Evolutionary conservation across 2,888 invertebrate genomes (phyloP).

Genomic region (Nephrotoma appendiculata): DNA sequence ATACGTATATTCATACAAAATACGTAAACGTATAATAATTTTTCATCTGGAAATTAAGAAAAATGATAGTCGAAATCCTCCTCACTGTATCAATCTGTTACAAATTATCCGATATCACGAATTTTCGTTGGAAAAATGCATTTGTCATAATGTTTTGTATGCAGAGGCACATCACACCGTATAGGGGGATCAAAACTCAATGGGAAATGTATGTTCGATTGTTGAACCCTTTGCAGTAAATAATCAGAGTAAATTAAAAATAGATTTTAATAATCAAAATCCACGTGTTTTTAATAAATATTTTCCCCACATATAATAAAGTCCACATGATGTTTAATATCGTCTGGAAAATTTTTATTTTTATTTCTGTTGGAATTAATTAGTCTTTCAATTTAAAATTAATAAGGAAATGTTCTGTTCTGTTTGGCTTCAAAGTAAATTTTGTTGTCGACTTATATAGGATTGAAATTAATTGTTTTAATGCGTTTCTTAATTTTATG

Average conservation of each 20-base stretch:
- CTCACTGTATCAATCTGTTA: background rate
- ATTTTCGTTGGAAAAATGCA: background rate
- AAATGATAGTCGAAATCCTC: background rate
- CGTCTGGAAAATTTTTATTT: background rate
- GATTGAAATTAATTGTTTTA: background rate
- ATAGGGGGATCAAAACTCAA: background rate
- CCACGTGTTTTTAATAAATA: background rate
- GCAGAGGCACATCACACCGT: background rate
- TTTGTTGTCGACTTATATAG: background rate
- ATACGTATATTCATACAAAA: background rate
- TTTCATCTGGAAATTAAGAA: background rate
- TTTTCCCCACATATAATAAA: background rate
- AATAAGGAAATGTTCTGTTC: background rate
- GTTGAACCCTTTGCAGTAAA: background rate
- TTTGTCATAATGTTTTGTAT: background rate
- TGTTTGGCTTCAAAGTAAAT: background rate
- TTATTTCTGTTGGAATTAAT: background rate
- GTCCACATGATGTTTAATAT: background rate
- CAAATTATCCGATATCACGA: slow-evolving; percentile 1
- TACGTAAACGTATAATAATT: background rate
- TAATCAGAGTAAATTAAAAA: background rate
- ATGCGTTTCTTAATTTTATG: background rate
- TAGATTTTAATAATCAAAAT: background rate
- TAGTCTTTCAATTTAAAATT: background rate
- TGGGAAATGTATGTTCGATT: background rate